Base-by-base conservation (phyloP, 2,797 vertebrate genomes). In the Lagorchestes hirsutus region DNA sequence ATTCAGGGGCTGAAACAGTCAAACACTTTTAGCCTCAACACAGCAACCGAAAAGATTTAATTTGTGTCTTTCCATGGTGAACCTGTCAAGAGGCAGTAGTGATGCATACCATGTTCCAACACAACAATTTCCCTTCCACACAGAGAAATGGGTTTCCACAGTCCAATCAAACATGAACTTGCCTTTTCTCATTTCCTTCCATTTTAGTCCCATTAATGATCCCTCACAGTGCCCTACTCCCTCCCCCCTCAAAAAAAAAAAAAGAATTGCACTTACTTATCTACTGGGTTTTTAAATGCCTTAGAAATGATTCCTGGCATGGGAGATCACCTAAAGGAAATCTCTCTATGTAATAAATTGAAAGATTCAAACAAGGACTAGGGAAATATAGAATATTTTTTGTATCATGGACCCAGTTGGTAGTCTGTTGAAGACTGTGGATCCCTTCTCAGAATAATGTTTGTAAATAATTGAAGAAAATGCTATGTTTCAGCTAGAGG, bases 21-120 rank as follows among this genome's bases (percentile, higher is more conserved):
- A 98, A 98, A 98, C 98, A 98, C 98, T 99, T 98, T 99, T 98
- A 98, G 98, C 98, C 99, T 99, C 98, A 99, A 98, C 98, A 98
- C 97, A 98, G 97, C 97, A 98, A 98, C 93, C 98, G 98, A 98
- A 98, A 98, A 98, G 98, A 97, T 98, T 98, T 98, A 98, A 99
- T 99, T 98, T 98, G 98, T 97, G 95, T 98, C 97, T 98, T 97
- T 98, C 98, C 96, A 95, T 59, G 95, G 98, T 98, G 98, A 98
- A 98, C 97, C 97, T 98, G 98, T 98, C 98, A 98, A 97, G 97
- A 98, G 98, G 98, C 98, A 98, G 98, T 95, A 40, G 87, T 98
- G 98, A 99, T 98, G 98, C 96, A 98, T 98, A 98, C 98, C 98
- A 98, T 97, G 95, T 96, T 97, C 97, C 90, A 0, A 96, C 50